phyloP scores from a whole-genome alignment of 2,888 invertebrate genomes.

The Ceramica pisi region DNA sequence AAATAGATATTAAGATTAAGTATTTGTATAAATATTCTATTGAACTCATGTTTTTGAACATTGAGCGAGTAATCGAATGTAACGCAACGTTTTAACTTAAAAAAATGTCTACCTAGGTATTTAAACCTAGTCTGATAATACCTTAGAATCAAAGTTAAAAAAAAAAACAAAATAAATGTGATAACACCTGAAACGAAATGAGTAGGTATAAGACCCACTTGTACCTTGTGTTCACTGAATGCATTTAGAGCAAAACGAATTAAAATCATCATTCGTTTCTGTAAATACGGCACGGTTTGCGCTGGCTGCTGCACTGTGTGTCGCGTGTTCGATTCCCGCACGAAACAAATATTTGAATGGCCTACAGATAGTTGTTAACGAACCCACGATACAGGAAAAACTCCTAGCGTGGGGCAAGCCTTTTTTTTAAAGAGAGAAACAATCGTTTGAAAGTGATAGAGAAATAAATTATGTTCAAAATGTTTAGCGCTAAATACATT shows the following conservation, averaged over 20 bases:
- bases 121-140: conserved; percentile 15
- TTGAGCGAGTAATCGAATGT: conserved; percentile 19
- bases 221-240: background rate
- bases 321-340: too few species aligned
- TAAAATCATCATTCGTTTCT: background rate
- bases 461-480: background rate
- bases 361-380: too few species aligned
- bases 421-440: too few species aligned
- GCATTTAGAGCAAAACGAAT: background rate
- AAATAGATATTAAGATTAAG: conserved; percentile 56
- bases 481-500: background rate
- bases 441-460: background rate
- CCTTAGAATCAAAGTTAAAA: conserved; percentile 3
- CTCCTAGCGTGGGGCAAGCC: too few species aligned
- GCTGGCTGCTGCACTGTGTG: too few species aligned
- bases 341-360: too few species aligned
- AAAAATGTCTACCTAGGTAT: conserved; percentile 9
- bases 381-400: too few species aligned
- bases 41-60: conserved; percentile 26
- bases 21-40: conserved; percentile 33
- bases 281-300: too few species aligned
- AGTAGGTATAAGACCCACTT: background rate
- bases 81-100: conserved; percentile 4
- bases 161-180: background rate
- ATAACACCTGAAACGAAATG: conserved; percentile 28